Percentiles rank a stretch among this genome's conserved stretches.
phyloP scores from a whole-genome alignment of 1,140 invertebrate genomes.

The Caenorhabditis inopinata region DNA sequence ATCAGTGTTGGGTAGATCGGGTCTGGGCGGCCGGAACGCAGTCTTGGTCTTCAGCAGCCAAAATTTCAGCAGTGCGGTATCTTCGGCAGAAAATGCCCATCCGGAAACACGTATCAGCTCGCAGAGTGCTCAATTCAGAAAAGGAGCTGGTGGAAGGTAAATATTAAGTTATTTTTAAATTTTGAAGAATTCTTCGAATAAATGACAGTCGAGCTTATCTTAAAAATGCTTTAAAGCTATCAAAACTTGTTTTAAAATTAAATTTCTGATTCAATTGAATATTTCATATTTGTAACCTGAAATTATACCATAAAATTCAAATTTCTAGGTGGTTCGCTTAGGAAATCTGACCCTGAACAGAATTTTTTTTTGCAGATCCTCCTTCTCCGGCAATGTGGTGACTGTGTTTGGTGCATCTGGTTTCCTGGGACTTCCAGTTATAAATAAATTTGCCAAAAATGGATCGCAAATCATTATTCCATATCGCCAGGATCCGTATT shows the following conservation, averaged over 20 bases:
- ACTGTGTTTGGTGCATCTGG: slow-evolving; percentile 93
- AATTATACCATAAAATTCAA: background rate
- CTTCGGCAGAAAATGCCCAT: slow-evolving; percentile 17
- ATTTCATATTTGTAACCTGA: no score
- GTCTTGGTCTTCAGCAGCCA: background rate
- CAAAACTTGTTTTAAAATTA: no score
- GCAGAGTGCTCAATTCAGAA: slow-evolving; percentile 49
- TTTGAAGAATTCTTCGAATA: background rate
- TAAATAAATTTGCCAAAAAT: slow-evolving; percentile 76
- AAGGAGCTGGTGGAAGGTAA: slow-evolving; percentile 47
- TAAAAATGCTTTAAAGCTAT: background rate
- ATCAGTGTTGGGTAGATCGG: background rate
- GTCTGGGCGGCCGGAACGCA: background rate
- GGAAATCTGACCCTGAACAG: background rate
- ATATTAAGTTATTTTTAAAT: no score
- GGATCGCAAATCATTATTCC: slow-evolving; percentile 83
- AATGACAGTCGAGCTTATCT: background rate
- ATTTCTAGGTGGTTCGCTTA: background rate
- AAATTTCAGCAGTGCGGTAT: slow-evolving; percentile 13
- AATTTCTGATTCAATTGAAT: no score
- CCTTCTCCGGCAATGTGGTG: slow-evolving; percentile 91
- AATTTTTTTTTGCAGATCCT: slow-evolving; percentile 74
- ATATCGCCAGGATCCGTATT: slow-evolving; percentile 78
- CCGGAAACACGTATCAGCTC: slow-evolving; percentile 49
- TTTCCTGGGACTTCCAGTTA: slow-evolving; percentile 81